Evolutionary conservation across 2,113 vertebrate species (phyloP).

Genomic region (Chaenocephalus aceratus): DNA sequence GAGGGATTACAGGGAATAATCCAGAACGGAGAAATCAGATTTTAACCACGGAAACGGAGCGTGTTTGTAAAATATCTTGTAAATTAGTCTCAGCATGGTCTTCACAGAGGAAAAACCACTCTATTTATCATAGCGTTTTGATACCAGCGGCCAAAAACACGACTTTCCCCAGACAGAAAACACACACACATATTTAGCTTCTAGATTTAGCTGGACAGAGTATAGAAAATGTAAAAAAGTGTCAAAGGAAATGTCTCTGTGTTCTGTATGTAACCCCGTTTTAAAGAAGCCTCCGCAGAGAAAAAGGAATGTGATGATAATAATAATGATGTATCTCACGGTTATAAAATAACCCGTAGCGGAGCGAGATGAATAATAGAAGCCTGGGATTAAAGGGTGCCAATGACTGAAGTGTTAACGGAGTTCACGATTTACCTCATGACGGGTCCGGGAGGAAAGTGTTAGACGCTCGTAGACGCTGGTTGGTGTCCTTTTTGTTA

Average conservation of each 20-base stretch:
- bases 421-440: constrained; percentile 83
- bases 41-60: not conserved
- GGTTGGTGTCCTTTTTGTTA: constrained; percentile 87
- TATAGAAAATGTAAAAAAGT: constrained; percentile 18
- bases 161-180: no score
- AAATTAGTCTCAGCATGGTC: constrained; percentile 68
- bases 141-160: constrained; percentile 55
- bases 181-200: constrained; percentile 48
- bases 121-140: constrained; percentile 65
- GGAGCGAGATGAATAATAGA: not conserved
- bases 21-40: constrained; percentile 17
- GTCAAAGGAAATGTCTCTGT: constrained; percentile 22
- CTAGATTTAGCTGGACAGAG: constrained; percentile 54
- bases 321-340: constrained; percentile 11
- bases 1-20: constrained; percentile 5
- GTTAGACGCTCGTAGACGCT: constrained; percentile 86
- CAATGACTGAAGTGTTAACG: constrained; percentile 89
- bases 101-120: constrained; percentile 69
- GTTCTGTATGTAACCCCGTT: constrained; percentile 48
- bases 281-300: constrained; percentile 40
- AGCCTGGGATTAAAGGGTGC: constrained; percentile 74
- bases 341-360: constrained; percentile 61
- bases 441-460: constrained; percentile 81
- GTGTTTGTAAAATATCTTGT: constrained; percentile 75
- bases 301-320: constrained; percentile 23